Evolutionary conservation across 1,140 invertebrate genomes (phyloP), one percentile per base, ranked within the genome.

Genomic region (Philotrypesis tridentata): DNA sequence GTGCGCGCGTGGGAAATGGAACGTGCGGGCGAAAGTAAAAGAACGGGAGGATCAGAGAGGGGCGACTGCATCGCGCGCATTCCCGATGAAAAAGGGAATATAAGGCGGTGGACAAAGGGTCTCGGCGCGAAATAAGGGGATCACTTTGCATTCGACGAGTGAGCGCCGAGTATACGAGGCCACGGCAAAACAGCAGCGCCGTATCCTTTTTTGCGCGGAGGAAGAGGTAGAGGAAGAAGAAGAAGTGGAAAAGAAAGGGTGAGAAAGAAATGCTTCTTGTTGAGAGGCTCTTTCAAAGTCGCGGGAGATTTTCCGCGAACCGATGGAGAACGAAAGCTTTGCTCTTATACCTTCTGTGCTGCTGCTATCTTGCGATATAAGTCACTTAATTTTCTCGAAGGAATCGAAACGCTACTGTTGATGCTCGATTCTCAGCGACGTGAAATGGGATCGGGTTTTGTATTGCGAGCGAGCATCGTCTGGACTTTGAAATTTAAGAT

Each of bases 131-230:
- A 88, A 87, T 86, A 85, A 87, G 84, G 85, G 82, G 82, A 87
- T 87, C 84, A 84, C 85, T 87, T 85, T 87, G 86, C 87, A 81
- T 80, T 79, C 40, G 31, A 74, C 68, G 61, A n/a, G 75, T 17
- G 55, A n/a, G 55, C 1, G 17, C 60, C 17, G 61, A 27, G 12
- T 29, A 27, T 27, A 8, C 61, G 60, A 61, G 23, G 12, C 1
- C 6, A 27, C 3, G 61, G 27, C 23, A 5, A 65, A 29, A 65
- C 23, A 29, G 25, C 61, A 65, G 23, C 25, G 61, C 23, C 23
- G 61, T 5, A 55, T 65, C 61, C 23, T 27, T 65, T 65, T 29
- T 65, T 23, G 23, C 61, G n/a, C n/a, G n/a, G n/a, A n/a, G n/a
- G n/a, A n/a, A n/a, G n/a, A n/a, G n/a, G n/a, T n/a, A n/a, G n/a